Evolutionary conservation across 2,888 invertebrate species (phyloP).

Genomic region (Leistus spinibarbis): DNA sequence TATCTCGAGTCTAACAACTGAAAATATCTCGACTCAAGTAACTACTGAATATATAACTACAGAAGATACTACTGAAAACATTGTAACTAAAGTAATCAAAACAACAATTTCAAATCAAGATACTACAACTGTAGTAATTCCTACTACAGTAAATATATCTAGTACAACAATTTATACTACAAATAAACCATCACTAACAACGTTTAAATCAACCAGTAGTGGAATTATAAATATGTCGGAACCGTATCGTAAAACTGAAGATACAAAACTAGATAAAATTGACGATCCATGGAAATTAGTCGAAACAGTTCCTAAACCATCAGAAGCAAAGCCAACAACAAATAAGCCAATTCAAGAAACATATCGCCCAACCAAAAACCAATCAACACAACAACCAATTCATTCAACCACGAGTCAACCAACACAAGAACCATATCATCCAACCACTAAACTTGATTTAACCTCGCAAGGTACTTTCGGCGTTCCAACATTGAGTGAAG

Average conservation of each 20-base stretch:
- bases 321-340: constrained; percentile 42
- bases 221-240: constrained; percentile 23
- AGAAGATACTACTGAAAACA: constrained; percentile 42
- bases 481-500: constrained; percentile 73
- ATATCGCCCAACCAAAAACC: constrained; percentile 41
- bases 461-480: constrained; percentile 69
- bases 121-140: constrained; percentile 17
- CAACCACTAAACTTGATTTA: constrained; percentile 56
- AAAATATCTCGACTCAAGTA: constrained; percentile 13
- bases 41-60: constrained; percentile 10
- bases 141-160: constrained; percentile 23
- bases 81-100: constrained; percentile 28
- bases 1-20: constrained; percentile 15
- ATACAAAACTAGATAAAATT: constrained; percentile 26
- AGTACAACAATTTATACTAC: constrained; percentile 1
- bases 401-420: constrained; percentile 46
- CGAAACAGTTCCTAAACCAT: constrained; percentile 36
- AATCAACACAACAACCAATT: constrained; percentile 41
- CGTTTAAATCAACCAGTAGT: constrained; percentile 15
- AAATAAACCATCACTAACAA: neutral
- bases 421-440: constrained; percentile 40
- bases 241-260: constrained; percentile 33
- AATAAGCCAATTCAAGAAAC: constrained; percentile 37
- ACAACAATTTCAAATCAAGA: constrained; percentile 16
- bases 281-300: constrained; percentile 33